phyloP scores from a whole-genome alignment of 2,797 vertebrate species.

The Helarctos malayanus region DNA sequence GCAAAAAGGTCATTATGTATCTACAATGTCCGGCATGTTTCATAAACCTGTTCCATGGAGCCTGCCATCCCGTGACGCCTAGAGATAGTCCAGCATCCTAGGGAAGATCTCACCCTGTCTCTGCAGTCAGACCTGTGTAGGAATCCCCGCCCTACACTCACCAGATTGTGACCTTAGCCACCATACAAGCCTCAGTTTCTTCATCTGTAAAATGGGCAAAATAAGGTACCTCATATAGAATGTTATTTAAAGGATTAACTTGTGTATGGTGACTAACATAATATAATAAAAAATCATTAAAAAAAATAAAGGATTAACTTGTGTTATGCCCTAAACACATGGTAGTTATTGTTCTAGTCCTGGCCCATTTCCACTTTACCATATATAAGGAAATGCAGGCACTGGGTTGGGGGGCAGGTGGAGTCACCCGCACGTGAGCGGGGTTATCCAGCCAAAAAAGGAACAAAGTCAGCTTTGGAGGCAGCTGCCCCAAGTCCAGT shows the following conservation, averaged over 20 bases:
- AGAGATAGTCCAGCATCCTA: neutral
- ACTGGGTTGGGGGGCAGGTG: rapidly evolving
- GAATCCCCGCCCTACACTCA: neutral
- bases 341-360: neutral
- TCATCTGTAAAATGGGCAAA: conserved; percentile 23
- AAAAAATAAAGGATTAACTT: neutral
- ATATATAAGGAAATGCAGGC: neutral
- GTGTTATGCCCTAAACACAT: neutral
- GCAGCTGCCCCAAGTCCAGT: neutral
- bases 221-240: neutral
- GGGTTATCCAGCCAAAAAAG: neutral
- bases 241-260: conserved; percentile 14
- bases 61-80: neutral
- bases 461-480: neutral
- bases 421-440: neutral
- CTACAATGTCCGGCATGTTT: rapidly evolving
- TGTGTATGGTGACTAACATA: too few relatives aligned
- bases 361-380: neutral
- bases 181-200: neutral
- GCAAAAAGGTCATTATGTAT: neutral
- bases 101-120: neutral
- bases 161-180: neutral
- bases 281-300: too few relatives aligned
- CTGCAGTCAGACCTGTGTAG: neutral
- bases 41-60: neutral